Conservation (phyloP, 2,888 invertebrate species). For the Halocaridina rubra region DNA sequence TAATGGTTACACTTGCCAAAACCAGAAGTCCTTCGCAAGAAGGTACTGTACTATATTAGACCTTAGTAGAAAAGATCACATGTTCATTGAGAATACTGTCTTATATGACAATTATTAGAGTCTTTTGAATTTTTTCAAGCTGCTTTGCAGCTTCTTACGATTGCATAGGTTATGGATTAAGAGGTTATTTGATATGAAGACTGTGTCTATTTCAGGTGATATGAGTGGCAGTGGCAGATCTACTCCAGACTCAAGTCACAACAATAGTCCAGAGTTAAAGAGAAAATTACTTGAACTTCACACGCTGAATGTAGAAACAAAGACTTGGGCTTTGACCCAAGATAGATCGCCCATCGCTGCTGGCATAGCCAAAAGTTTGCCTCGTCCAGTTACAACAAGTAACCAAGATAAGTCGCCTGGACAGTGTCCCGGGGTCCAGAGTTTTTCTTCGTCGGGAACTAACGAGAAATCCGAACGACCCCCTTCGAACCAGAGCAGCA, state of each 20-base stretch:
- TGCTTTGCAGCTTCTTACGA: too few relatives aligned
- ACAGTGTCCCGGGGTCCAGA: not conserved
- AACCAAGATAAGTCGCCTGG: slow-evolving; percentile 25
- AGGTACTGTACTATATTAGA: too few relatives aligned
- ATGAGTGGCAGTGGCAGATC: slow-evolving; percentile 42
- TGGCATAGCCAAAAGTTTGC: not conserved
- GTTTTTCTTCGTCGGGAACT: not conserved
- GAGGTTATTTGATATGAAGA: too few relatives aligned
- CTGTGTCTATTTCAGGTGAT: slow-evolving; percentile 53
- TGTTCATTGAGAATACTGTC: too few relatives aligned
- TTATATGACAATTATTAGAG: too few relatives aligned
- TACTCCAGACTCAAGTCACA: slow-evolving; percentile 60
- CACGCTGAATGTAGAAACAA: slow-evolving; percentile 3
- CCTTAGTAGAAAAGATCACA: too few relatives aligned
- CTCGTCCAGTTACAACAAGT: not conserved
- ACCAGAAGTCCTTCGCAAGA: too few relatives aligned
- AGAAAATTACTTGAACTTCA: slow-evolving; percentile 39
- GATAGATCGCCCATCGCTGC: slow-evolving; percentile 33
- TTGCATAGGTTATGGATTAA: too few relatives aligned
- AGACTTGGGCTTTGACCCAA: not conserved
- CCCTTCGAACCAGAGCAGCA: slow-evolving; percentile 47
- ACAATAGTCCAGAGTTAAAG: slow-evolving; percentile 54
- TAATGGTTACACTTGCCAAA: too few relatives aligned
- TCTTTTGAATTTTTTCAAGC: too few relatives aligned
- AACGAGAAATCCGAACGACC: slow-evolving; percentile 30